These are phyloP conservation scores for Liposcelis brunnea DNA, from an alignment of 2,888 invertebrate species.

Conservation along the genomic window DNA sequence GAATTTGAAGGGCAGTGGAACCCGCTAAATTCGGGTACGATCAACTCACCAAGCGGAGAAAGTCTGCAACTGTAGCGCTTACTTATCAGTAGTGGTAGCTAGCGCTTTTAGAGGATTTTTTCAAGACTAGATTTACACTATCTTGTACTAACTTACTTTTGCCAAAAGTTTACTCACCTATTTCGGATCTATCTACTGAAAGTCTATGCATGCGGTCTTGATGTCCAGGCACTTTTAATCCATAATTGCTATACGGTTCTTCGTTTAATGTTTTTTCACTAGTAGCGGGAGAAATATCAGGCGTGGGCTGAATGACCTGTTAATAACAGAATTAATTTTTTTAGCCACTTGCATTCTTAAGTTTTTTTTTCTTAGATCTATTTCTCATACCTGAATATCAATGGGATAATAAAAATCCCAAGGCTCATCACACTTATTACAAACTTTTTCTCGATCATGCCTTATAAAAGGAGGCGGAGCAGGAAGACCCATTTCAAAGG, in stretches of 20 bases:
- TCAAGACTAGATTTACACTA: too few species aligned
- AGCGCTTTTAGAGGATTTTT: too few species aligned
- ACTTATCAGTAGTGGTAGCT: too few species aligned
- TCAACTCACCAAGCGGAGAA: too few species aligned
- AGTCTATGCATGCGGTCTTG: slow-evolving; percentile 6
- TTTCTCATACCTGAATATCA: slow-evolving; percentile 33
- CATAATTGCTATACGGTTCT: slow-evolving; percentile 16
- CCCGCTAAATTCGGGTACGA: too few species aligned
- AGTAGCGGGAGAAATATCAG: slow-evolving; percentile 65
- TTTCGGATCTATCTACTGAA: slow-evolving; percentile 5
- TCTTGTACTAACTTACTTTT: slow-evolving; percentile 10
- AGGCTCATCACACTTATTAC: slow-evolving; percentile 20
- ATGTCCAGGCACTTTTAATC: slow-evolving; percentile 16
- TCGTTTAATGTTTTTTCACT: slow-evolving; percentile 43
- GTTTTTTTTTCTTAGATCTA: background rate
- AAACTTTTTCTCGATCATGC: slow-evolving; percentile 15
- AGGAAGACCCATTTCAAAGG: slow-evolving; percentile 55
- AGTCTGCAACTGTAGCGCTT: too few species aligned
- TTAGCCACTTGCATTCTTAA: too few species aligned
- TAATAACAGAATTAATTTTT: slow-evolving; percentile 17
- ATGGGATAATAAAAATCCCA: slow-evolving; percentile 43
- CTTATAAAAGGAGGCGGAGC: slow-evolving; percentile 30
- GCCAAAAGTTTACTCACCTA: background rate
- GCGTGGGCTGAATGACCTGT: slow-evolving; percentile 56
- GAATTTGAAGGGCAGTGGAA: too few species aligned